Base-by-base conservation (phyloP, 2,888 invertebrate species). In the Melipona beecheii region DNA sequence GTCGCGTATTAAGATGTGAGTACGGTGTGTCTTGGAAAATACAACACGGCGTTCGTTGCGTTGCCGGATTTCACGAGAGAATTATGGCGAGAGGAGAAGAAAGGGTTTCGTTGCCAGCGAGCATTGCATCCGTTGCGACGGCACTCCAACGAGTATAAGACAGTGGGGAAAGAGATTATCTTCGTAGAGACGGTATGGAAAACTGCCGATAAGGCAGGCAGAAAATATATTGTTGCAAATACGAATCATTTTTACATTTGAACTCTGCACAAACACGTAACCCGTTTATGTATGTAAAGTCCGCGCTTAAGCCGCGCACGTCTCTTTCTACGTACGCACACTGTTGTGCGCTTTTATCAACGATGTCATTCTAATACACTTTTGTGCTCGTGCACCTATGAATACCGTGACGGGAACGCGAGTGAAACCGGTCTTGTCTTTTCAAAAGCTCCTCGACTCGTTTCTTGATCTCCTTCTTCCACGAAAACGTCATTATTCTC, bases 1-100 rank as follows among this genome's bases (percentile, higher is more conserved):
- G 85, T 77, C 83, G 84, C 87, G 85, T 88, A 79, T 88, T 92
- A 92, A 92, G 84, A 92, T 92, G 92, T 92, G 73, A 92, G 92
- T 92, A 89, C 71, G 71, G 65, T 81, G 81, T 72, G 65, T 31
- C 66, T 54, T 72, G 62, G 83, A 77, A 49, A 66, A 66, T 70
- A 80, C 43, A 31, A 62, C 54, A 52, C 60, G 60, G 50, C 43
- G 43, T 56, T 49, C 62, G 50, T 74, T 49, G 60, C 60, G 66
- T 31, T 62, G 70, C 68, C 52, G 73, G 54, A 75, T 75, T 65
- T 78, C 60, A 76, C 31, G 70, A 66, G 69, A 50, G 27, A 83
- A 75, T 78, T 84, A 75, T 83, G 68, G 71, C 75, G 83, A 83
- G 70, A 66, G 75, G 72, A 78, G 85, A 76, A 83, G 81, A 81